A percentile compares a stretch with the other conserved stretches of the same genome.
Evolutionary conservation across 2,888 invertebrate genomes (phyloP).

Genomic region (Tachina fera): DNA sequence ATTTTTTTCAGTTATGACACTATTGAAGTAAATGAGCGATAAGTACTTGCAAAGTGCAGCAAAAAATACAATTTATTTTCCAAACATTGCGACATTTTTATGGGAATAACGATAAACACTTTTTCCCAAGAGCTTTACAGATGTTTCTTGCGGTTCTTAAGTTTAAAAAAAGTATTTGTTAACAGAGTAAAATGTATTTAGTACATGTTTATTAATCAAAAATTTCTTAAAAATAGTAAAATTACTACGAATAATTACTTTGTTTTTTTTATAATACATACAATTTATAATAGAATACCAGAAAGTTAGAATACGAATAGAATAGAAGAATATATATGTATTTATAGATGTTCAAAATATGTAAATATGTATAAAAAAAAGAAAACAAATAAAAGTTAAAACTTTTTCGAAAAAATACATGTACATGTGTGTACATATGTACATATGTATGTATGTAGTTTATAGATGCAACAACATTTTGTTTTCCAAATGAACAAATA

Average conservation of each 20-base stretch:
- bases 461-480: constrained; percentile 36
- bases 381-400: constrained; percentile 35
- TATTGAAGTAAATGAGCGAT: too few relatives aligned
- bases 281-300: constrained; percentile 52
- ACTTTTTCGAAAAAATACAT: not conserved
- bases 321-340: constrained; percentile 15
- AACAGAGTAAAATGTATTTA: constrained; percentile 37
- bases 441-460: too few relatives aligned
- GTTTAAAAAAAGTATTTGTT: constrained; percentile 36
- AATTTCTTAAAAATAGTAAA: constrained; percentile 55
- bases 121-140: not conserved
- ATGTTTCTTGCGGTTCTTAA: not conserved
- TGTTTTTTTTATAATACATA: constrained; percentile 58
- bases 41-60: too few relatives aligned
- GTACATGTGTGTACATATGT: not conserved
- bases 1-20: too few relatives aligned
- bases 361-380: constrained; percentile 22
- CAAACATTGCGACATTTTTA: not conserved
- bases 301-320: constrained; percentile 29
- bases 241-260: constrained; percentile 45
- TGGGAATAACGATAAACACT: not conserved
- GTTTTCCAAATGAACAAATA: constrained; percentile 37
- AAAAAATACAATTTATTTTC: too few relatives aligned
- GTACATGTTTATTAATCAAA: constrained; percentile 56
- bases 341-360: constrained; percentile 44